These are phyloP conservation scores for Drosophila putrida DNA, from an alignment of 2,888 invertebrate genomes.

Conservation along the genomic window DNA sequence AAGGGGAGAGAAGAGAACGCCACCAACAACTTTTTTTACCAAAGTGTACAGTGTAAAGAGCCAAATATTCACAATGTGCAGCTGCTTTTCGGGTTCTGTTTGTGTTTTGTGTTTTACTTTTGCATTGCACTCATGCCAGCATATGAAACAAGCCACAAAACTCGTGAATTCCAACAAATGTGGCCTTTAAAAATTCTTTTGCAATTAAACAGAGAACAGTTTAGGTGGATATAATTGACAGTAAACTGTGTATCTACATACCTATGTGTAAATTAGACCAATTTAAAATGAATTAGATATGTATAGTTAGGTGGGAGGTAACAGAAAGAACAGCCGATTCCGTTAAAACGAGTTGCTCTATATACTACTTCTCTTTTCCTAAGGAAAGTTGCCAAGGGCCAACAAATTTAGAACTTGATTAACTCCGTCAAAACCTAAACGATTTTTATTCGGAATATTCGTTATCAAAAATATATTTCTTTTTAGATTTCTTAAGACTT, in stretches of 20 bases:
- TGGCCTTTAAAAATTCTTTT: neutral
- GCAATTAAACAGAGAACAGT: neutral
- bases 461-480: neutral
- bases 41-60: conserved; percentile 6
- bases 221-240: neutral
- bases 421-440: too few species aligned
- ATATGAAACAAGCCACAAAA: conserved; percentile 4
- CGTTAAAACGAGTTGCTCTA: too few species aligned
- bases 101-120: conserved; percentile 8
- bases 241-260: neutral
- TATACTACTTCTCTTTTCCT: too few species aligned
- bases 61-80: conserved; percentile 10
- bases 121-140: neutral
- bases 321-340: too few species aligned
- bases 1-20: neutral
- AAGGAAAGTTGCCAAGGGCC: too few species aligned
- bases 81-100: neutral
- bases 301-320: too few species aligned
- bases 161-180: neutral
- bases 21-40: neutral
- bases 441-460: too few species aligned
- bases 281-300: too few species aligned
- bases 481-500: neutral
- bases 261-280: too few species aligned
- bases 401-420: too few species aligned